Evolutionary conservation across 2,113 vertebrate species (phyloP).

Genomic region (Nothocercus julius): DNA sequence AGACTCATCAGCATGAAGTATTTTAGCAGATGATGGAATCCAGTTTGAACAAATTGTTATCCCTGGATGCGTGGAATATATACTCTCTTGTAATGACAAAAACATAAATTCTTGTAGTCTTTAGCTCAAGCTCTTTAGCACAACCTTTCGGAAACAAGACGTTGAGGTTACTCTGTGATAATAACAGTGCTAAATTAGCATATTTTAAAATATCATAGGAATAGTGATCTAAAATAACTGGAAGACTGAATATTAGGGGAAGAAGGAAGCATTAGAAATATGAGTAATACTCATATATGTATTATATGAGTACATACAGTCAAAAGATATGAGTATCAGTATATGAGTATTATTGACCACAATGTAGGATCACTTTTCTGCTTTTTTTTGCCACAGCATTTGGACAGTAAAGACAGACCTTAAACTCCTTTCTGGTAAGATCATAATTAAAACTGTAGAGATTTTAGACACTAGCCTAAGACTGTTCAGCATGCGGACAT

Average conservation of each 20-base stretch:
- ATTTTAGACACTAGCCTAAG: background rate
- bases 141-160: background rate
- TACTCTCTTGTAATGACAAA: background rate
- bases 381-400: background rate
- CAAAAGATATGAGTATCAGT: no score
- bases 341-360: background rate
- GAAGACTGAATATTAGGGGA: background rate
- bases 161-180: background rate
- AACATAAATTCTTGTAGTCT: background rate
- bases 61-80: background rate
- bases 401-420: background rate
- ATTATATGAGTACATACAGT: no score
- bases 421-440: background rate
- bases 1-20: conserved; percentile 10
- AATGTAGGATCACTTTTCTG: background rate
- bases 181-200: background rate
- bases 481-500: background rate
- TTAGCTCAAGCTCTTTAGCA: background rate
- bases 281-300: no score
- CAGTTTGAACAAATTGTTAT: background rate
- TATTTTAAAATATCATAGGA: background rate
- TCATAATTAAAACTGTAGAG: background rate
- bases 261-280: background rate
- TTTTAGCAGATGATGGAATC: conserved; percentile 19
- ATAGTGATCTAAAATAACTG: background rate